Percentiles rank a stretch among this genome's conserved stretches.
These are phyloP conservation scores for Marcusenius ussheri DNA, from an alignment of 2,113 vertebrate species.

Conservation along the genomic window DNA sequence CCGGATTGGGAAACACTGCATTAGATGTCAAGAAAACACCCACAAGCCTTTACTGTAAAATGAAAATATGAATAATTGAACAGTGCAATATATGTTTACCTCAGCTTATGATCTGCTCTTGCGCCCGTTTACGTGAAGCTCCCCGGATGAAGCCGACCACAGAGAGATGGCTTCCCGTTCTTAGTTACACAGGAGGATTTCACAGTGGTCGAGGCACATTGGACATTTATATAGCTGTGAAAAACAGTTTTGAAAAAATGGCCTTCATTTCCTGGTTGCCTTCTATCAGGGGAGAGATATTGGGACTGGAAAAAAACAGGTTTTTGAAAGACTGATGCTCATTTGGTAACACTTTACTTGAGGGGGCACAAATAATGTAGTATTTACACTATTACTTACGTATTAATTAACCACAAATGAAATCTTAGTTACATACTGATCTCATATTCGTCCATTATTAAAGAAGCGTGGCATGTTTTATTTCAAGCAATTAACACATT, in stretches of 20 bases:
- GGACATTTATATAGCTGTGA: background rate
- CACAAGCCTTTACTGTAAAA: background rate
- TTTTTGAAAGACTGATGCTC: background rate
- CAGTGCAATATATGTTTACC: background rate
- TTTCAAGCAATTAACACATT: background rate
- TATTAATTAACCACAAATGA: background rate
- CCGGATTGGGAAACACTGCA: background rate
- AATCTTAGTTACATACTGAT: background rate
- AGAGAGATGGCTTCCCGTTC: background rate
- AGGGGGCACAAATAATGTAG: background rate
- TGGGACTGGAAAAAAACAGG: background rate
- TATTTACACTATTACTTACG: background rate
- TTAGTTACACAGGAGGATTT: background rate
- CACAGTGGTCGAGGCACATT: background rate
- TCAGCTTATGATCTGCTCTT: background rate
- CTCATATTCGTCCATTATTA: background rate
- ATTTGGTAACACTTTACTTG: background rate
- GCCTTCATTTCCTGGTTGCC: background rate
- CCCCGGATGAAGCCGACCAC: background rate
- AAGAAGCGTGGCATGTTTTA: background rate
- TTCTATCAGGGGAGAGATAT: background rate
- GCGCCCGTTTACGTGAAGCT: background rate
- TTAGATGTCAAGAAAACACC: background rate
- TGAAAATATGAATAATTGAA: background rate
- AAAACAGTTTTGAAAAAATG: background rate